Evolutionary conservation across 1,140 invertebrate genomes (phyloP).

Genomic region (Ostrea denselamellosa): DNA sequence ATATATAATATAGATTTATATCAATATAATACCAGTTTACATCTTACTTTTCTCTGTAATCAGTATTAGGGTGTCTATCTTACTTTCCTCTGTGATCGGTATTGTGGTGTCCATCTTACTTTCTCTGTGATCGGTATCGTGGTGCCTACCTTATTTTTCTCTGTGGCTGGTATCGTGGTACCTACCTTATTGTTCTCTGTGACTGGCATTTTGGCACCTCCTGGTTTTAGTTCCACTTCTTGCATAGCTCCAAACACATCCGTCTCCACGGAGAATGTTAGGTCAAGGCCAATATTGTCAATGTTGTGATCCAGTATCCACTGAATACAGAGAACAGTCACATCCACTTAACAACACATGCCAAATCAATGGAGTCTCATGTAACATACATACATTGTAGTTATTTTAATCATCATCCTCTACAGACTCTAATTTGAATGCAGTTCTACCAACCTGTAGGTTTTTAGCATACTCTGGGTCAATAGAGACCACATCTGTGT

Average conservation of each 20-base stretch:
- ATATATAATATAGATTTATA: neutral
- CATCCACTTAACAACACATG: neutral
- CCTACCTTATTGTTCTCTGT: slow-evolving; percentile 91
- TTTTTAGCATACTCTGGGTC: slow-evolving; percentile 78
- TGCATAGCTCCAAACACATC: slow-evolving; percentile 95
- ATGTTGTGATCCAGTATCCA: slow-evolving; percentile 93
- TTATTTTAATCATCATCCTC: no score
- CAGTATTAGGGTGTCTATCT: neutral
- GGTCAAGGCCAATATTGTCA: slow-evolving; percentile 89
- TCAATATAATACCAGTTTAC: neutral
- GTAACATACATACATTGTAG: no score
- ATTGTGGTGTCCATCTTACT: neutral
- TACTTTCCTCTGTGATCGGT: neutral
- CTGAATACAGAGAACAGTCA: slow-evolving; percentile 58
- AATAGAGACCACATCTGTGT: slow-evolving; percentile 75
- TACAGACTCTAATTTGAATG: neutral
- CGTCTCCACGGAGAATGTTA: slow-evolving; percentile 96
- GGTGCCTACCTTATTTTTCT: slow-evolving; percentile 85
- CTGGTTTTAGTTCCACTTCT: slow-evolving; percentile 82
- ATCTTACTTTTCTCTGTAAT: neutral
- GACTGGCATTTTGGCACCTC: slow-evolving; percentile 87
- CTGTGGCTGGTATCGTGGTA: neutral
- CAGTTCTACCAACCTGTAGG: slow-evolving; percentile 66
- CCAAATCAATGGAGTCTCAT: neutral
- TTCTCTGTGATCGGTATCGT: neutral